Evolutionary conservation across 2,797 vertebrate genomes (phyloP), one percentile per base, ranked within the genome.

Genomic region (Semotilus atromaculatus): DNA sequence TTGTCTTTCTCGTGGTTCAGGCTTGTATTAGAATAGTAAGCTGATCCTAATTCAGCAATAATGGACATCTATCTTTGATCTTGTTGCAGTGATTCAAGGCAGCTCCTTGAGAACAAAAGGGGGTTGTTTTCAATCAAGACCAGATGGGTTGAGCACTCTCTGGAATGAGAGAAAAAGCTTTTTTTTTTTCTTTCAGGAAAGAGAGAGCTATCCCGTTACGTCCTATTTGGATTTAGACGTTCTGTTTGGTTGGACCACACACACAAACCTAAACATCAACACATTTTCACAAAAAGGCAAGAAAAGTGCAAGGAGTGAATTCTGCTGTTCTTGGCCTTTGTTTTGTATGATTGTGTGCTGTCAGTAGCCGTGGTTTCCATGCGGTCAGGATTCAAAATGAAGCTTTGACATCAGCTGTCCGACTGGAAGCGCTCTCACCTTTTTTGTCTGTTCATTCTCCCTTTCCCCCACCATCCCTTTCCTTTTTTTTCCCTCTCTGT

Each of bases 331-430:
- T 51, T 51, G 18, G 43, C 19, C 58, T 66, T 79, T 74, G 43
- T 72, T 40, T 18, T 79, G 21, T 40, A 14, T 21, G 21, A 58
- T 9, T 72, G 23, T 19, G 48, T 26, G 38, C 67, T 43, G 53
- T 40, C 60, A 82, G 80, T 29, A 80, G 76, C 31, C 16, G 19
- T 68, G 23, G 80, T 23, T 71, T 86, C 72, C 72, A 79, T 88
- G 81, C 62, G 66, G 89, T 89, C 87, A 87, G 19, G 40, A 70
- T 45, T 64, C 26, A 36, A 81, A 86, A 82, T 26, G 62, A 66
- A 58, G 58, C 64, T 62, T 73, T 86, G 80, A 87, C 86, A 84
- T 89, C 87, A 86, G 45, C 48, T 71, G 68, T 82, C 81, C 81
- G 38, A 81, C 84, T 85, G 75, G 81, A 86, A 87, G 81, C 38